Conservation (phyloP, 2,113 vertebrate species). For the Cisticola juncidis region DNA sequence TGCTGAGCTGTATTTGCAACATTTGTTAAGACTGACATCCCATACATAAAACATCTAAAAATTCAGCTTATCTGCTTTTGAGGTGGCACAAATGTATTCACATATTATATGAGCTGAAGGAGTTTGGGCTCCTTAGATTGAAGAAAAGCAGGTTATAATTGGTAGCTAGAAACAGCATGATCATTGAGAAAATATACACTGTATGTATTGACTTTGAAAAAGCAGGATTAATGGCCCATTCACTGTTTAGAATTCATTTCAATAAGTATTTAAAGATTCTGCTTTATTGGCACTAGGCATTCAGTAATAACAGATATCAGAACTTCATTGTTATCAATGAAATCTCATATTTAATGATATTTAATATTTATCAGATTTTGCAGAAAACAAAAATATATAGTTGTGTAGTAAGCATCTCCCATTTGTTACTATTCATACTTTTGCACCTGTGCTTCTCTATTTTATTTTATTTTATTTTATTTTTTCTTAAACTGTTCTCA, state of each 20-base stretch:
- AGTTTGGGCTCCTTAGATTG: neutral
- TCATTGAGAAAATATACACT: neutral
- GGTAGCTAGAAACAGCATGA: neutral
- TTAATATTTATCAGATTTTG: neutral
- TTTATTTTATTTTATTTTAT: neutral
- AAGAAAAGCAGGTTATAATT: conserved; percentile 11
- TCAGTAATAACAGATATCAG: neutral
- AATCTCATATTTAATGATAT: neutral
- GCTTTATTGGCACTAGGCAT: neutral
- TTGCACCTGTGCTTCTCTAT: neutral
- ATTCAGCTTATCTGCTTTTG: neutral
- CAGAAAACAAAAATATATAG: neutral
- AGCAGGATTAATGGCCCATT: neutral
- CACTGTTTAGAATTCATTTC: neutral
- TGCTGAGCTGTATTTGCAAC: conserved; percentile 16
- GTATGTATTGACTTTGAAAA: neutral
- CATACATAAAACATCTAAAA: conserved; percentile 41
- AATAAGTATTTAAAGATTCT: neutral
- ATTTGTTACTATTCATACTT: neutral
- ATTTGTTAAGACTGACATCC: neutral
- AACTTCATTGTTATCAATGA: neutral
- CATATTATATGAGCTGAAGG: neutral
- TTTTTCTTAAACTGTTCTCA: neutral
- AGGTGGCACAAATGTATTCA: neutral
- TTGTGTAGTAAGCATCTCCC: neutral